Evolutionary conservation across 2,113 vertebrate genomes (phyloP).

Genomic region (Bagarius yarrelli): DNA sequence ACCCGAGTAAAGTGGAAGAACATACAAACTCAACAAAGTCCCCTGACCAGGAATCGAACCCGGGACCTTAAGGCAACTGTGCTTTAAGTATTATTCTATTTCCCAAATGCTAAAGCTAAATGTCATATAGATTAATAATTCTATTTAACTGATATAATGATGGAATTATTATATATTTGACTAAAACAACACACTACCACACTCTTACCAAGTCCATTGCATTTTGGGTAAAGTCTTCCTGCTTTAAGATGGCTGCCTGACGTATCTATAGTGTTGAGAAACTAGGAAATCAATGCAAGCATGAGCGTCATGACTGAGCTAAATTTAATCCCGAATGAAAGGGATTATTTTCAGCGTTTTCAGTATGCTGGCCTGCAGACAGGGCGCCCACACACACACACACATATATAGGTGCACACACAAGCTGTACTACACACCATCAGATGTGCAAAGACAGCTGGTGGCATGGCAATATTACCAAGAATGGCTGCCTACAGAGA

Average conservation of each 20-base stretch:
- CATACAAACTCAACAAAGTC: too few relatives aligned
- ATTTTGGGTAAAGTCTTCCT: neutral
- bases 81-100: too few relatives aligned
- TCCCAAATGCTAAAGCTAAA: too few relatives aligned
- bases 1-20: too few relatives aligned
- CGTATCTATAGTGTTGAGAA: conserved; percentile 5
- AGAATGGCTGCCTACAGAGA: neutral
- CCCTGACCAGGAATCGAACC: too few relatives aligned
- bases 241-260: neutral
- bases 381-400: neutral
- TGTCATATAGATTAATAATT: too few relatives aligned
- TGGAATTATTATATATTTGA: neutral
- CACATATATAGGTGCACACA: neutral
- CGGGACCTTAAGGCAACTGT: too few relatives aligned
- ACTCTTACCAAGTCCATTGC: neutral
- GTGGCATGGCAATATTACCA: neutral
- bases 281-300: neutral
- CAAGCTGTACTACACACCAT: conserved; percentile 10
- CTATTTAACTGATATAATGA: neutral
- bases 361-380: conserved; percentile 22
- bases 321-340: conserved; percentile 14
- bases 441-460: conserved; percentile 14
- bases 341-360: conserved; percentile 29
- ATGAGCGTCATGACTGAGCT: neutral
- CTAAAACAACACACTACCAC: neutral